A percentile compares a stretch with the other conserved stretches of the same genome.
Evolutionary conservation across 2,888 invertebrate species (phyloP).

Genomic region (Fabriciana adippe): DNA sequence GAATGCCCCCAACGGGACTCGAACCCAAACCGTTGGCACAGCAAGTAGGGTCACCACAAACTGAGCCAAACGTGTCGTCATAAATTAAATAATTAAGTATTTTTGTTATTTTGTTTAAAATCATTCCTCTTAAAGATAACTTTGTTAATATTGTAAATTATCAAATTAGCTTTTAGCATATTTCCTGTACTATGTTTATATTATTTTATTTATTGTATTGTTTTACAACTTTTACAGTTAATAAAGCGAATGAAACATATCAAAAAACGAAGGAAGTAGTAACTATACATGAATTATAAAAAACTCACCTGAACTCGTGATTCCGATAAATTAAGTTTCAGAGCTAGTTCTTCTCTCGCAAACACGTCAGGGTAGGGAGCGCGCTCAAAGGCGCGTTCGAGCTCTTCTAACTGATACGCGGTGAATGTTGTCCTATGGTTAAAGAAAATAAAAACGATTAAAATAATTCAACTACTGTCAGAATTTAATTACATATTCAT

Average conservation of each 20-base stretch:
- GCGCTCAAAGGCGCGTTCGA: constrained; percentile 96
- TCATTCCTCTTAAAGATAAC: too few species aligned
- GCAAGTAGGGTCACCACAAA: too few species aligned
- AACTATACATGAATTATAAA: neutral
- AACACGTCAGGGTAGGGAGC: constrained; percentile 98
- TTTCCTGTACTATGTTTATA: too few species aligned
- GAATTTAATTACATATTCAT: constrained; percentile 46
- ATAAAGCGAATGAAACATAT: too few species aligned
- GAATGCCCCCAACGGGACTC: too few species aligned
- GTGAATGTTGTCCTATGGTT: constrained; percentile 95
- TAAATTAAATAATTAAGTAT: neutral
- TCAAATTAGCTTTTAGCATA: too few species aligned
- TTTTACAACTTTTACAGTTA: too few species aligned
- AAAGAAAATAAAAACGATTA: constrained; percentile 10
- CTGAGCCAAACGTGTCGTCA: too few species aligned
- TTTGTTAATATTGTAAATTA: too few species aligned
- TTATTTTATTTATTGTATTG: too few species aligned
- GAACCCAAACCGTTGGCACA: too few species aligned
- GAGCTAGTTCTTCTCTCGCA: constrained; percentile 95
- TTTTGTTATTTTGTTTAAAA: neutral
- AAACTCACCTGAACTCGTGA: constrained; percentile 75
- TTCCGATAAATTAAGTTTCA: constrained; percentile 94
- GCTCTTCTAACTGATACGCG: constrained; percentile 95
- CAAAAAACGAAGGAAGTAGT: neutral
- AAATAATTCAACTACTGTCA: constrained; percentile 4